A percentile compares a stretch with the other conserved stretches of the same genome.
Conservation (phyloP, 2,113 vertebrate species). For the Willisornis vidua region DNA sequence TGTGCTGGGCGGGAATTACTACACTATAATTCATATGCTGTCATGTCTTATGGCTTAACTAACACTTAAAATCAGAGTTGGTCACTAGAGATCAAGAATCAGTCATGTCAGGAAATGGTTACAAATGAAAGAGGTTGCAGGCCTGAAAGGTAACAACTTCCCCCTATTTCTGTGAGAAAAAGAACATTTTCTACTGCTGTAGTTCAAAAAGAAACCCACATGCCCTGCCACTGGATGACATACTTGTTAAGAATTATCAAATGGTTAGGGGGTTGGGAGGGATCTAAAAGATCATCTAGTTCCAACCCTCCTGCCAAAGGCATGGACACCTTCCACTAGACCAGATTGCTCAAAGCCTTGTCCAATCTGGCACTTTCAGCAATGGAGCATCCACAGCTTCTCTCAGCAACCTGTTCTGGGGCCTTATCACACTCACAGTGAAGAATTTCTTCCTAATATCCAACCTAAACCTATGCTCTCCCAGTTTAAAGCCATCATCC, state of each 20-base stretch:
- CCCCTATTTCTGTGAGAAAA: neutral
- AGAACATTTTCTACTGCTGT: neutral
- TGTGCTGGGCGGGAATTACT: constrained; percentile 44
- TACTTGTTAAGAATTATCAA: rapidly evolving
- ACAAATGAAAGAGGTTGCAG: neutral
- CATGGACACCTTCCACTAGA: neutral
- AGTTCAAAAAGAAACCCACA: neutral
- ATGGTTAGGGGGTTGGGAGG: neutral
- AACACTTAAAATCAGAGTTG: neutral
- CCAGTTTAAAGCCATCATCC: neutral
- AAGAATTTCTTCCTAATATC: neutral
- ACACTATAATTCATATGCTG: constrained; percentile 40
- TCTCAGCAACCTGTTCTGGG: neutral
- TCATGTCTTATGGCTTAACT: constrained; percentile 12
- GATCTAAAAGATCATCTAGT: neutral
- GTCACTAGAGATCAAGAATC: neutral
- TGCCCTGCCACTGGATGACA: neutral
- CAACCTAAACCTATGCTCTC: neutral
- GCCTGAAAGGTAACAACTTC: neutral
- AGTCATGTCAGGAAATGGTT: neutral
- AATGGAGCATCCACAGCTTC: neutral
- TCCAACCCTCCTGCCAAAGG: rapidly evolving
- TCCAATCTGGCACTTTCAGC: neutral
- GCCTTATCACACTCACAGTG: neutral
- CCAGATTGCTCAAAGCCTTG: neutral